Evolutionary conservation across 2,797 vertebrate genomes (phyloP), one percentile per base, ranked within the genome.

Genomic region (Enteromius trimaculatus): DNA sequence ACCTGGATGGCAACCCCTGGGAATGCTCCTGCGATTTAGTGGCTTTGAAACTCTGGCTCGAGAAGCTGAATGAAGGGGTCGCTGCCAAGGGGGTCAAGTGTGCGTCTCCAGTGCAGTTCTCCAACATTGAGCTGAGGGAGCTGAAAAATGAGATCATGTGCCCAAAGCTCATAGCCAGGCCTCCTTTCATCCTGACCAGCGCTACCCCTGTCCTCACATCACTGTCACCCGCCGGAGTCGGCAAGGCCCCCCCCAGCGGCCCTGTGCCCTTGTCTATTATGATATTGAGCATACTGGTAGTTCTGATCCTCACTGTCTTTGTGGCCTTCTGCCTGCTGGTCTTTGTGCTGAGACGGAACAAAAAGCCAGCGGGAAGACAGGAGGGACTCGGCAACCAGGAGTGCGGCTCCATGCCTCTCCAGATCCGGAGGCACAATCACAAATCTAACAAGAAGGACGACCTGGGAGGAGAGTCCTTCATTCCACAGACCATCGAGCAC

Each of bases 401-500:
- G 83, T 98, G 97, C 34, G 93, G 95, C 86, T 97, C 97, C 37
- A 96, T 99, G 97, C 97, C 97, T 0, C 92, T 99, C 88, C 97
- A 98, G 88, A 93, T 98, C 1, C 93, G 96, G 74, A 95, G 97
- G 82, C 97, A 97, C 0, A 95, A 96, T 81, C 97, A 97, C 90
- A 97, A 97, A 89, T 94, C 94, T 0, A 96, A 95, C 87, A 97
- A 97, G 88, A 98, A 97, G 76, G 97, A 99, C 0, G 95, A 96
- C 80, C 91, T 98, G 85, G 96, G 95, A 42, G 95, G 96, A 4
- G 97, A 98, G 91, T 95, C 97, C 1, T 99, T 99, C 92, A 98
- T 99, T 86, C 98, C 98, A 19, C 98, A 99, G 90, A 99, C 97
- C 86, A 99, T 99, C n/a, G 98, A 99, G 92, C 97, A 99, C 92